Conservation (phyloP, 2,113 vertebrate genomes). For the Cololabis saira region DNA sequence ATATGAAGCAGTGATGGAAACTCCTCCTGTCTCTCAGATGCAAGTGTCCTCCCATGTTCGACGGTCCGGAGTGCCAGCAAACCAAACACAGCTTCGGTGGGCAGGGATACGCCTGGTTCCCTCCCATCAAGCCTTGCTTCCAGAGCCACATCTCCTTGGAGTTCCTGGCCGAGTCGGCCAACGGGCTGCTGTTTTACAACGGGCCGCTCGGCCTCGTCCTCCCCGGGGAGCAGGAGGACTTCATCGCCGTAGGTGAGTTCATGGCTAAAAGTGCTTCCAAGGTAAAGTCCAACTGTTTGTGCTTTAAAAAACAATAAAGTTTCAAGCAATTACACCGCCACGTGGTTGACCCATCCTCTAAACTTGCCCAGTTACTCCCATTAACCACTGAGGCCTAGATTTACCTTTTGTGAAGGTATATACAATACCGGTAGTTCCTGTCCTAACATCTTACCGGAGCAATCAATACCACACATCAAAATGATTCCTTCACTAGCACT, state of each 20-base stretch:
- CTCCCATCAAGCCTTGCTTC: slow-evolving; percentile 87
- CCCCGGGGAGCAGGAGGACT: slow-evolving; percentile 79
- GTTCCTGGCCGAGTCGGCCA: slow-evolving; percentile 84
- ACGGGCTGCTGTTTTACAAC: slow-evolving; percentile 87
- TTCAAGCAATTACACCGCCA: no score
- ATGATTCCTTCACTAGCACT: no score
- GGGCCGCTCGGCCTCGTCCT: slow-evolving; percentile 79
- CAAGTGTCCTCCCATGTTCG: slow-evolving; percentile 83
- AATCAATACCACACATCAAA: no score
- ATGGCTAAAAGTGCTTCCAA: not conserved
- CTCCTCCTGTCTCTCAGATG: slow-evolving; percentile 77
- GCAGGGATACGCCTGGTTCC: slow-evolving; percentile 89
- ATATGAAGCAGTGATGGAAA: not conserved
- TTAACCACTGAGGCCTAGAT: no score
- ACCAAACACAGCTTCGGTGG: slow-evolving; percentile 87
- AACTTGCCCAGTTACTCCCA: no score
- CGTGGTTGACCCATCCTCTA: no score
- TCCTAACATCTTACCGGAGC: no score
- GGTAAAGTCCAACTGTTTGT: not conserved
- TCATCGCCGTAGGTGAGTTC: slow-evolving; percentile 85
- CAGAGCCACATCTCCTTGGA: slow-evolving; percentile 87
- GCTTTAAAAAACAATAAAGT: no score
- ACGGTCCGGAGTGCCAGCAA: slow-evolving; percentile 90
- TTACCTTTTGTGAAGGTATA: no score
- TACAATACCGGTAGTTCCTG: no score